These are phyloP conservation scores for Antechinus flavipes DNA, from an alignment of 2,113 vertebrate species.

Conservation along the genomic window DNA sequence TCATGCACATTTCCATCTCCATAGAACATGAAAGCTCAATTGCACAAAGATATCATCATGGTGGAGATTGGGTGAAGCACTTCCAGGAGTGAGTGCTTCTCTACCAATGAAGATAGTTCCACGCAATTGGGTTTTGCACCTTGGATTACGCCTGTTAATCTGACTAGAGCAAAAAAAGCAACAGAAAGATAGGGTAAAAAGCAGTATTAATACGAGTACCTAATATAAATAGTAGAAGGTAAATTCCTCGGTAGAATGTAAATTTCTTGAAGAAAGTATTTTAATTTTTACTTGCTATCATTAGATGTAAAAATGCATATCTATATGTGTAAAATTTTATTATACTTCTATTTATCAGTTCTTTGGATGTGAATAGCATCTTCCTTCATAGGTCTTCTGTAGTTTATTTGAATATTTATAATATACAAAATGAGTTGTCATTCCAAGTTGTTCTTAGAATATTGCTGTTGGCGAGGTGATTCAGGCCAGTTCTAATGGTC, in stretches of 20 bases:
- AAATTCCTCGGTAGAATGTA: neutral
- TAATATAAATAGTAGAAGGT: neutral
- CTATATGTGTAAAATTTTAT: neutral
- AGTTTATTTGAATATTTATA: neutral
- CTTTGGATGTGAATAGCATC: neutral
- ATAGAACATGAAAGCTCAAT: neutral
- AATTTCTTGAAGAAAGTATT: neutral
- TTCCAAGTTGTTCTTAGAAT: neutral
- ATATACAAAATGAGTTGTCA: neutral
- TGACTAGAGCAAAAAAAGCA: too few relatives aligned
- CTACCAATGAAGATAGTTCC: neutral
- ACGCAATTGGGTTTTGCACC: neutral
- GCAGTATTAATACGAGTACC: neutral
- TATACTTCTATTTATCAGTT: neutral
- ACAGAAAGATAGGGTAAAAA: too few relatives aligned
- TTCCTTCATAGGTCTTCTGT: neutral
- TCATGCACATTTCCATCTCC: neutral
- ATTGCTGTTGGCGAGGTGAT: neutral
- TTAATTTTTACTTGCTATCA: neutral
- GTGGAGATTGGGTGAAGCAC: neutral
- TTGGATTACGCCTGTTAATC: neutral
- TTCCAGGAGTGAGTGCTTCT: neutral
- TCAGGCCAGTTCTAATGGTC: too few relatives aligned
- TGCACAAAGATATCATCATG: too few relatives aligned
- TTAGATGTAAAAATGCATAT: neutral